Conservation (phyloP, 2,888 invertebrate species). For the Macrophya alboannulata region DNA sequence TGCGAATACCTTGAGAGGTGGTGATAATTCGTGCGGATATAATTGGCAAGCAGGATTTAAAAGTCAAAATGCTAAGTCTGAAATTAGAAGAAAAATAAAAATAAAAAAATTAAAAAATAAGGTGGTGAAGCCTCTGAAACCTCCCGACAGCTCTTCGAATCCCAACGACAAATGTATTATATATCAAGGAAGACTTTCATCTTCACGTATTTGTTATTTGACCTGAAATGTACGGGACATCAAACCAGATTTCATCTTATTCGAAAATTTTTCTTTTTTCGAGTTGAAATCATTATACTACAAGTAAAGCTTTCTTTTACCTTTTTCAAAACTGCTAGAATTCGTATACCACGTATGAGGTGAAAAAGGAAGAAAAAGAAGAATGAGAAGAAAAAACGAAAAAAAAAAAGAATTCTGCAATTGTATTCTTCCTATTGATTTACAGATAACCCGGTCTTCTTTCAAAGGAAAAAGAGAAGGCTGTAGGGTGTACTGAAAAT, state of each 20-base stretch:
- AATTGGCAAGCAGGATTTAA: neutral
- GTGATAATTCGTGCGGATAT: neutral
- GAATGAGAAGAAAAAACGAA: neutral
- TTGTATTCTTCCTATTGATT: conserved; percentile 1
- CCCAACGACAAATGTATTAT: neutral
- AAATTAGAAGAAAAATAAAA: neutral
- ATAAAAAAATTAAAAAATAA: neutral
- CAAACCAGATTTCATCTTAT: neutral
- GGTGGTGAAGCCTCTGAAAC: neutral
- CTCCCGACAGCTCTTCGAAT: neutral
- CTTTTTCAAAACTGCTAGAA: neutral
- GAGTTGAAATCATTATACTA: neutral
- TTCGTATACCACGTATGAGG: neutral
- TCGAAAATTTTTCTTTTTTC: neutral
- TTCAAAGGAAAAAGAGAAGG: neutral
- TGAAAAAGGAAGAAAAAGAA: neutral
- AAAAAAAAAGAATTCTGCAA: neutral
- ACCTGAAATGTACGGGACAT: neutral
- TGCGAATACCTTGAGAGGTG: neutral
- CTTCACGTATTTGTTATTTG: neutral
- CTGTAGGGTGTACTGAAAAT: neutral
- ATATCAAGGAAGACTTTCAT: neutral
- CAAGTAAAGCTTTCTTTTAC: neutral
- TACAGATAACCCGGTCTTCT: neutral
- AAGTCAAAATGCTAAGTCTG: neutral